Evolutionary conservation across 92 coral and sea anemone species (phyloP).

Genomic region (Porites cylindrica): DNA sequence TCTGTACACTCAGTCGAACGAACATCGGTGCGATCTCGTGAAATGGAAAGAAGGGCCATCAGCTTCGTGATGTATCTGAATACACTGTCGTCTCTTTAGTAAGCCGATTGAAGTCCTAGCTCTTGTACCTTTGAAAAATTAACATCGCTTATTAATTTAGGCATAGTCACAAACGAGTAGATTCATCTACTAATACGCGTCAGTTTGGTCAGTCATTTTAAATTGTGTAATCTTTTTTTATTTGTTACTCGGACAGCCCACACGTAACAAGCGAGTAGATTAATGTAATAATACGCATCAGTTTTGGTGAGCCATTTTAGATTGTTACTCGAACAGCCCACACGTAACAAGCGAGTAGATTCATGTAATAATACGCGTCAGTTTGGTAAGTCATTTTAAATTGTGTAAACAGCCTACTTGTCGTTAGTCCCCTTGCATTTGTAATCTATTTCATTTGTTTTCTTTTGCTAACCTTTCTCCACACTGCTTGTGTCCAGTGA

Average conservation of each 20-base stretch:
- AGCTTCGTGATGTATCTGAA: constrained; percentile 16
- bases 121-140: constrained; percentile 31
- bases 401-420: neutral
- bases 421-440: neutral
- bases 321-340: too few species aligned
- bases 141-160: neutral
- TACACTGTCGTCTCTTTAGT: constrained; percentile 2
- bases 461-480: constrained; percentile 51
- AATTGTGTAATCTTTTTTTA: neutral
- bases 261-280: neutral
- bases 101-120: constrained; percentile 20
- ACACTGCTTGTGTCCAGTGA: constrained; percentile 49
- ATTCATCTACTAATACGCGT: neutral
- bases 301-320: neutral
- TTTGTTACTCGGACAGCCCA: too few species aligned
- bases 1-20: constrained; percentile 13
- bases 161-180: neutral
- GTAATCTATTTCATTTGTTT: neutral
- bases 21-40: constrained; percentile 18
- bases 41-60: constrained; percentile 44
- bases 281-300: too few species aligned
- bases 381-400: too few species aligned
- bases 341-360: neutral
- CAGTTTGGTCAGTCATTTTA: neutral
- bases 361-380: too few species aligned